Evolutionary conservation across 2,888 invertebrate species (phyloP).

Genomic region (Drosophila putrida): DNA sequence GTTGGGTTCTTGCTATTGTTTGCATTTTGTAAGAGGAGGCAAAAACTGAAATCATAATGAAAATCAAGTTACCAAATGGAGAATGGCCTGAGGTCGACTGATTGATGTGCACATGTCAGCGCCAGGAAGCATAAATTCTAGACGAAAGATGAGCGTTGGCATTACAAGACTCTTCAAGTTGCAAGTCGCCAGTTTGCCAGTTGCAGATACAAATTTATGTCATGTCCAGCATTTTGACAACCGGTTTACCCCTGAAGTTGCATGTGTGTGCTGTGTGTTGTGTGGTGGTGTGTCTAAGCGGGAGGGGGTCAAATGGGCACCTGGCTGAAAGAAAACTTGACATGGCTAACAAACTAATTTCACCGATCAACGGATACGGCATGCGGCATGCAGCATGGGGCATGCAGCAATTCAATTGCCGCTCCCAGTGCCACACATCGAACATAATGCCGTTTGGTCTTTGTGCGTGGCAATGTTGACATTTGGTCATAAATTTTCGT

Average conservation of each 20-base stretch:
- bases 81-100: constrained; percentile 34
- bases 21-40: constrained; percentile 18
- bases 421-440: constrained; percentile 32
- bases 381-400: constrained; percentile 19
- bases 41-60: constrained; percentile 44
- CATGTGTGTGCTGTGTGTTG: background rate
- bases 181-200: constrained; percentile 37
- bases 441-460: background rate
- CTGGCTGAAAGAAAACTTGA: constrained; percentile 41
- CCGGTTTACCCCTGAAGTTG: constrained; percentile 46
- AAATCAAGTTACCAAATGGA: constrained; percentile 54
- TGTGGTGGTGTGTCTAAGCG: no score
- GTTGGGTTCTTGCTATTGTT: constrained; percentile 32
- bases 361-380: constrained; percentile 56
- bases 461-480: constrained; percentile 64
- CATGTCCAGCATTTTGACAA: constrained; percentile 71
- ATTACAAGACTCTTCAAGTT: constrained; percentile 41
- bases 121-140: constrained; percentile 71
- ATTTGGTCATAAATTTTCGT: constrained; percentile 64
- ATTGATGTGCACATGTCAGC: constrained; percentile 77
- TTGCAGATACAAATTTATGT: constrained; percentile 69
- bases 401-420: constrained; percentile 52
- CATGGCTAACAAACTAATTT: constrained; percentile 67
- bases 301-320: constrained; percentile 49
- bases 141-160: constrained; percentile 59